Conservation (phyloP, 2,113 vertebrate genomes). For the Damaliscus lunatus region DNA sequence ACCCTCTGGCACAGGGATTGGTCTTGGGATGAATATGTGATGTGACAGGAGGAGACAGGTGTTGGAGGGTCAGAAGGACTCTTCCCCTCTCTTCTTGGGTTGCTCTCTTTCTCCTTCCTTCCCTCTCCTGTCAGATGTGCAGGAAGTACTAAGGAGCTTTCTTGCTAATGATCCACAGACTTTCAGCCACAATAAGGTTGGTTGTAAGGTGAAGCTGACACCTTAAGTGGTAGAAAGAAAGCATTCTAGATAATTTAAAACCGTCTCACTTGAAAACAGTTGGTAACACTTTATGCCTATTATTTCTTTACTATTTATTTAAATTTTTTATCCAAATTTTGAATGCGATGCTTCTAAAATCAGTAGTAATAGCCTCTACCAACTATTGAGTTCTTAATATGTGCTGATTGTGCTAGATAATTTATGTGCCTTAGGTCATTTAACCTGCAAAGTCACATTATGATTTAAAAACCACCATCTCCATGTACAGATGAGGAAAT, state of each 20-base stretch:
- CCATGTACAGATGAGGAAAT: neutral
- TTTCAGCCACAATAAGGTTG: conserved; percentile 4
- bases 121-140: neutral
- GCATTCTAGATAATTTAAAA: neutral
- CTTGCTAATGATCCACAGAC: neutral
- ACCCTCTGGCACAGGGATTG: neutral
- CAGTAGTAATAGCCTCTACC: neutral
- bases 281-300: neutral
- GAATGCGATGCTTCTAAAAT: neutral
- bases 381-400: neutral
- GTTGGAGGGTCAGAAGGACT: neutral
- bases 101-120: neutral
- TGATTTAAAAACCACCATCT: neutral
- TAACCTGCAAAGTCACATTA: neutral
- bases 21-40: neutral
- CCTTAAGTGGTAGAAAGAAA: neutral
- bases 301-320: neutral
- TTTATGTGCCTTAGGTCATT: neutral
- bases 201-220: neutral
- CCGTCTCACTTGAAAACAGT: neutral
- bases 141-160: neutral
- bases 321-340: conserved; percentile 6
- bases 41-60: neutral
- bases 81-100: neutral
- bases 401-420: neutral